These are phyloP conservation scores for Misgurnus mizolepis DNA, from an alignment of 2,113 vertebrate species.

Conservation along the genomic window DNA sequence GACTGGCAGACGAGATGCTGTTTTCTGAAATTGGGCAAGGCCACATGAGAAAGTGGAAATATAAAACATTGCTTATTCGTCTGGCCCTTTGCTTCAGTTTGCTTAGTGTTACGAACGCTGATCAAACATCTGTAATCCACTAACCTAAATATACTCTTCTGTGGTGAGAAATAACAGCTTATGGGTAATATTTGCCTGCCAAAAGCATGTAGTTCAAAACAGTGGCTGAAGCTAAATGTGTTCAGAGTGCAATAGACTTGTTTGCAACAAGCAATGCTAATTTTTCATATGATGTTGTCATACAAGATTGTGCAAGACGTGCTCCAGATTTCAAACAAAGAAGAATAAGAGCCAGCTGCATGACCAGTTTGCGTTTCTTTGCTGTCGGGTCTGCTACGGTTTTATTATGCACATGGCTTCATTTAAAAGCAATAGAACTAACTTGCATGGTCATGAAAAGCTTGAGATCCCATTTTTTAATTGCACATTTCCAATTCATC, in stretches of 20 bases:
- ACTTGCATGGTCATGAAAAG: background rate
- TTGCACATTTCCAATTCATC: background rate
- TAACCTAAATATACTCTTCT: constrained; percentile 53
- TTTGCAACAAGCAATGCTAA: background rate
- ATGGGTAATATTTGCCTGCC: constrained; percentile 47
- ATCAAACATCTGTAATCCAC: constrained; percentile 51
- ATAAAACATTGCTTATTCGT: constrained; percentile 33
- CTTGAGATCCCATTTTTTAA: too few relatives aligned
- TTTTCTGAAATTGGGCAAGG: constrained; percentile 38
- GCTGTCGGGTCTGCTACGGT: background rate
- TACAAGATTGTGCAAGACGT: background rate
- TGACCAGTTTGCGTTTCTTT: constrained; percentile 14
- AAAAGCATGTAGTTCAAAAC: constrained; percentile 5
- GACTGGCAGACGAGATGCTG: constrained; percentile 14
- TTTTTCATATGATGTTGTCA: constrained; percentile 8
- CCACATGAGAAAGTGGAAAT: constrained; percentile 48
- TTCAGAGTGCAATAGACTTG: constrained; percentile 11
- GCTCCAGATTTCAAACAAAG: background rate
- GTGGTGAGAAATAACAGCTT: constrained; percentile 47
- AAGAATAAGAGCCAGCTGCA: constrained; percentile 6
- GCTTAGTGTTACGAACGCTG: constrained; percentile 40
- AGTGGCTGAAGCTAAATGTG: constrained; percentile 9
- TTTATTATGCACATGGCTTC: constrained; percentile 6
- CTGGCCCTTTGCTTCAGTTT: constrained; percentile 23
- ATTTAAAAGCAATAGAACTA: constrained; percentile 3